Evolutionary conservation across 2,888 invertebrate species (phyloP), one percentile per base, ranked within the genome.

Genomic region (Hirtodrosophila alboralis): DNA sequence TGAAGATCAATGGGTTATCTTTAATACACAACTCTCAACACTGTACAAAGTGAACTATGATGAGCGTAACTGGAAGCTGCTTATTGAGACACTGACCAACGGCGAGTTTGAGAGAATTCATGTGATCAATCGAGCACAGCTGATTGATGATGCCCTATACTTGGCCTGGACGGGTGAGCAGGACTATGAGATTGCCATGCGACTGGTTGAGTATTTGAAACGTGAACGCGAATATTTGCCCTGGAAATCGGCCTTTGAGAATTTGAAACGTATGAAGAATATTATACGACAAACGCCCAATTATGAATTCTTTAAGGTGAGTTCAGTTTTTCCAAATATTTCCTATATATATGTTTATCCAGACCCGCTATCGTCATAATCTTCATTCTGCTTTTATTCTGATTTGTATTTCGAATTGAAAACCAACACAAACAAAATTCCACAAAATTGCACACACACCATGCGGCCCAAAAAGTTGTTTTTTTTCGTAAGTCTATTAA

Each of bases 31-130:
- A 75, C 92, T 95, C 91, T 92, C 95, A 14, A 94, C 93, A 0
- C 91, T 93, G 0, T 95, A 94, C 90, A 93, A 95, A 60, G 94
- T 96, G 36, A 95, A 95, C 90, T 96, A 96, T 88, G 96, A 96
- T 87, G 85, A 90, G 2, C 91, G 92, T 45, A 96, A 96, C 90
- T 96, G 96, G 96, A 90, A 92, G 28, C 90, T 95, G 51, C 89
- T 96, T 8, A 89, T 89, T 2, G 75, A 90, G 1, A 91, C 93
- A 0, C 90, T 96, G 41, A 92, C 92, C 63, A 92, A 92, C 26
- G 89, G 91, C 0, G 91, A 92, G 4, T 93, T 90, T 66, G 54
- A 88, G 1, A 84, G 83, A 12, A 93, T 97, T 36, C 93, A 95
- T 9, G 90, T 92, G 2, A 91, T 95, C 53, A 96, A 95, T 76